phyloP scores from a whole-genome alignment of 2,113 vertebrate genomes.

The Ctenodactylus gundi region DNA sequence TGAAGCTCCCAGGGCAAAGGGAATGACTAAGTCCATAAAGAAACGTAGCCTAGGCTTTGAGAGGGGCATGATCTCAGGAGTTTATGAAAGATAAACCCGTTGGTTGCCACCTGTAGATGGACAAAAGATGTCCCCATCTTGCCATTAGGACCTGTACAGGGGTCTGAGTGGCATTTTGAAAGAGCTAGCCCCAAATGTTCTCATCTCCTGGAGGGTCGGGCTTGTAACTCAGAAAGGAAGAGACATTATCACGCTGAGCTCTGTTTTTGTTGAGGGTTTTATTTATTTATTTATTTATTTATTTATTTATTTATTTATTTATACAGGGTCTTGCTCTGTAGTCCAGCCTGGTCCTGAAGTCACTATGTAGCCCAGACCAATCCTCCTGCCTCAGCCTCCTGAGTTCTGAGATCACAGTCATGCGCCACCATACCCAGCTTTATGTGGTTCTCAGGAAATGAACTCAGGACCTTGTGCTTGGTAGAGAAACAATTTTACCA shows the following conservation, averaged over 20 bases:
- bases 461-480: too few species aligned
- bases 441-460: too few species aligned
- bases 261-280: not conserved
- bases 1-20: not conserved
- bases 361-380: too few species aligned
- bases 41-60: accelerated
- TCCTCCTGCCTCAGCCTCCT: too few species aligned
- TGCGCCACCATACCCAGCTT: too few species aligned
- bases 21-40: not conserved
- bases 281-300: too few species aligned
- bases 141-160: accelerated
- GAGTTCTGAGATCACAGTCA: too few species aligned
- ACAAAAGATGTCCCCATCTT: accelerated
- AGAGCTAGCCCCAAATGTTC: not conserved
- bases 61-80: not conserved
- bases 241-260: accelerated
- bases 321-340: too few species aligned
- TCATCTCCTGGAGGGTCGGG: accelerated
- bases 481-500: too few species aligned
- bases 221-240: too few species aligned
- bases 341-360: too few species aligned
- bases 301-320: too few species aligned
- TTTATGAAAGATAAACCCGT: not conserved
- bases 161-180: not conserved
- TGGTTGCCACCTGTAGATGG: not conserved